Conservation (phyloP, 2,888 invertebrate species). For the Piscicola geometra region DNA sequence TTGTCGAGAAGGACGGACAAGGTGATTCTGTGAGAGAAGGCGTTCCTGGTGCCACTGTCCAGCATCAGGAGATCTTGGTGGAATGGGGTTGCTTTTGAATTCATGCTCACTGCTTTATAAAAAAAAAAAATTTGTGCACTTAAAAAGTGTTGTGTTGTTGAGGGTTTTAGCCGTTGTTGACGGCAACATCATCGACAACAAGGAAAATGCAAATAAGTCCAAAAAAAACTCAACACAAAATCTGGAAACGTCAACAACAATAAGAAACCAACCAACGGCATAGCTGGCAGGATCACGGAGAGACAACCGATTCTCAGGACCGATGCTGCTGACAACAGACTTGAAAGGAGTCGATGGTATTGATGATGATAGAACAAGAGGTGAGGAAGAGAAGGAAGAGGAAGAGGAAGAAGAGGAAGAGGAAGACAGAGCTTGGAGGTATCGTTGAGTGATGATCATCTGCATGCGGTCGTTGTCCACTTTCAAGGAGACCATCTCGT, state of each 20-base stretch:
- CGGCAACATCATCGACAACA: no score
- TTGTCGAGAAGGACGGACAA: conserved; percentile 65
- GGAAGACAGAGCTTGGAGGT: conserved; percentile 2
- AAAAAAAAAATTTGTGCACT: not conserved
- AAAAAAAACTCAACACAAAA: no score
- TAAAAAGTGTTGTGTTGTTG: no score
- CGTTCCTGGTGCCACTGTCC: conserved; percentile 51
- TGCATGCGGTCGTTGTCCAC: conserved; percentile 93
- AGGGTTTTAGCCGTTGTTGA: no score
- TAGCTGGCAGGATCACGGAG: conserved; percentile 2
- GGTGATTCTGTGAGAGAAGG: conserved; percentile 70
- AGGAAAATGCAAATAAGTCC: no score
- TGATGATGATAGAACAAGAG: not conserved
- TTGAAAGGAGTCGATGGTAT: not conserved
- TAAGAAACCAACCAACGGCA: no score
- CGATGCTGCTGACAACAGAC: not conserved
- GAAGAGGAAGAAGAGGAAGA: not conserved
- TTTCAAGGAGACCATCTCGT: conserved; percentile 90
- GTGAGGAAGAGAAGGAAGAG: not conserved
- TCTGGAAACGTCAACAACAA: no score
- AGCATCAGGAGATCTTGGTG: conserved; percentile 53
- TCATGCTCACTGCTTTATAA: no score
- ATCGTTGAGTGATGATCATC: conserved; percentile 69
- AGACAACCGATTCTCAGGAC: no score
- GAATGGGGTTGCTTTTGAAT: no score